These are phyloP conservation scores for Leucophenga maculata DNA, from an alignment of 2,888 invertebrate species.

Conservation along the genomic window DNA sequence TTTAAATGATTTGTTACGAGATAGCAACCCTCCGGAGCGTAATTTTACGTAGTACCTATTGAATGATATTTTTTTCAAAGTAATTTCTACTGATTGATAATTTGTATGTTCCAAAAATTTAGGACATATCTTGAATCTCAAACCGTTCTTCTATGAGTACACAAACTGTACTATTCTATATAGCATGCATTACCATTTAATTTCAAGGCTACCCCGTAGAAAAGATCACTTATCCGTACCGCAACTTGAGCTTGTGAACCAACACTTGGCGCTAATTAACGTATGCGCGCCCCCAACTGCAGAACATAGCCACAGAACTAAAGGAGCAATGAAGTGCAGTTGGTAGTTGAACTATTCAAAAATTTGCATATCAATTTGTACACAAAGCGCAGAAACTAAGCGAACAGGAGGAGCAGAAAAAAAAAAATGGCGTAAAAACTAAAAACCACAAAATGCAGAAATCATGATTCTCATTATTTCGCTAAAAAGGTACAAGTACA, in stretches of 20 bases:
- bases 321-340: constrained; percentile 37
- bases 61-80: too few species aligned
- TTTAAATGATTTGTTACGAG: too few species aligned
- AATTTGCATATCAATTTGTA: constrained; percentile 67
- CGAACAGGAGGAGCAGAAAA: constrained; percentile 25
- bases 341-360: constrained; percentile 44
- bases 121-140: too few species aligned
- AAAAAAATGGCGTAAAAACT: constrained; percentile 57
- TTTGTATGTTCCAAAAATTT: too few species aligned
- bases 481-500: constrained; percentile 49
- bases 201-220: too few species aligned
- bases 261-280: constrained; percentile 28
- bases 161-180: too few species aligned
- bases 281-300: constrained; percentile 16
- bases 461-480: constrained; percentile 69
- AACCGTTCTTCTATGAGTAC: too few species aligned
- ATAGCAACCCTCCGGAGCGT: too few species aligned
- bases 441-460: constrained; percentile 54
- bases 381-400: constrained; percentile 40
- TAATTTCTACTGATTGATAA: too few species aligned
- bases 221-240: constrained; percentile 2
- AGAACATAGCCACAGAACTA: constrained; percentile 35
- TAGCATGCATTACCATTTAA: too few species aligned
- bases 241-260: constrained; percentile 22
- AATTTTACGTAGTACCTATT: too few species aligned